Evolutionary conservation across 2,888 invertebrate species (phyloP).

Genomic region (Lydus trimaculatus): DNA sequence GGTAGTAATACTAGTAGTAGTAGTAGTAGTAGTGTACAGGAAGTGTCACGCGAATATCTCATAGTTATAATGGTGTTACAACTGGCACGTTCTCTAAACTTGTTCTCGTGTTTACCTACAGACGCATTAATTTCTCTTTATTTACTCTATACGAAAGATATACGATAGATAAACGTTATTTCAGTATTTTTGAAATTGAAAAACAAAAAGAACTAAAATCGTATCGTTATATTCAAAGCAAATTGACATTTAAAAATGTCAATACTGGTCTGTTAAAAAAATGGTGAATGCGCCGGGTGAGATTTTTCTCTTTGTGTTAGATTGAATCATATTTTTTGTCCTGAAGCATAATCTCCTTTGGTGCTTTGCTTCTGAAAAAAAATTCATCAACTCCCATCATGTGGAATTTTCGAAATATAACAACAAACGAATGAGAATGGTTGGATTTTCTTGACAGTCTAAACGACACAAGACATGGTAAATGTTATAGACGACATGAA

Average conservation of each 20-base stretch:
- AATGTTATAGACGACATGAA: constrained; percentile 7
- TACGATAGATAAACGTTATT: neutral
- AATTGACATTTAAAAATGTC: neutral
- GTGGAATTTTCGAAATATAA: neutral
- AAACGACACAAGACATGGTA: neutral
- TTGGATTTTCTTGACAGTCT: constrained; percentile 1
- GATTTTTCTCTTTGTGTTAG: neutral
- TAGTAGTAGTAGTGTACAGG: constrained; percentile 31
- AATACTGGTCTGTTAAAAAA: neutral
- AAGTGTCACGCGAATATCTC: constrained; percentile 42
- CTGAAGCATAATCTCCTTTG: neutral
- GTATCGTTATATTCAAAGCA: neutral
- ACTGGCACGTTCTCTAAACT: constrained; percentile 30
- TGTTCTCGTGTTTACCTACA: constrained; percentile 34
- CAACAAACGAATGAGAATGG: neutral
- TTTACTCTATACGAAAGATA: neutral
- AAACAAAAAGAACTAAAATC: neutral
- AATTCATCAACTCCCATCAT: neutral
- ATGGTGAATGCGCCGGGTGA: constrained; percentile 2
- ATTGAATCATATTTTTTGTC: neutral
- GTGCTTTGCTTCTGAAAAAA: neutral
- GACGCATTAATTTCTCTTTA: neutral
- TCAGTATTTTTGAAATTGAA: neutral
- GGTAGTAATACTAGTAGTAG: neutral
- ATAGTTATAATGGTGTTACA: constrained; percentile 33